Base-by-base conservation (phyloP, 1,140 invertebrate species). In the Steinernema khuongi region DNA sequence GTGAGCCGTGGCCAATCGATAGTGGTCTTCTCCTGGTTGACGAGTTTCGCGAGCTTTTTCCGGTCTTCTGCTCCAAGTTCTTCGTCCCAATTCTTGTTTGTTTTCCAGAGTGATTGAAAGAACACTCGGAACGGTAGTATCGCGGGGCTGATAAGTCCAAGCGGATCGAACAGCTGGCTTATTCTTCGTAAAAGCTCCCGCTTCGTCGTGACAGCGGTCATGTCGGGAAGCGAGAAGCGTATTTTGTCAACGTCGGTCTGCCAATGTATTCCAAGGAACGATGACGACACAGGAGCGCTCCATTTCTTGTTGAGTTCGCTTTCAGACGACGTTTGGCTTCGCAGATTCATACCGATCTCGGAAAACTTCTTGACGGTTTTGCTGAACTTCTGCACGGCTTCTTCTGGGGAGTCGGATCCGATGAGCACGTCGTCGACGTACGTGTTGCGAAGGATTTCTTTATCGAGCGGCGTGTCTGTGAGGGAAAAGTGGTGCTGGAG, bases 401-500 rank as follows among this genome's bases (percentile, higher is more conserved):
- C 50, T 60, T 60, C 19, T 7, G 19, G 7, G 11, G 11, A 17
- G 4, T 7, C 4, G 4, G 50, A 14, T 7, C 50, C 50, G 22
- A 60, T 2, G 4, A 60, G 11, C 14, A 60, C 50, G 50, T 60
- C 22, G 50, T 60, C 11, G 11, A 60, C 50, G 50, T 60, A 60
- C 14, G 11, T 17, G 11, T 11, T 26, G 4, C 4, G 4, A 7
- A 60, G 50, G 4, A 60, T 60, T 60, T 60, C 50, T 7, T 22
- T 7, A 22, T 60, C 50, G 26, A 60, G 50, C 2, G 14, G 14
- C 4, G 14, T 22, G 50, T 60, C 19, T 60, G 50, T 14, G 14
- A n/a, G 7, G 7, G 50, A 14, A 22, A 76, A 41, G 33, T 76
- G 70, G 30, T 67, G 74, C 0, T 28, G 18, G 4, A 76, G 66